A percentile compares a stretch with the other conserved stretches of the same genome.
Evolutionary conservation across 2,797 vertebrate species (phyloP).

Genomic region (Lemur catta): DNA sequence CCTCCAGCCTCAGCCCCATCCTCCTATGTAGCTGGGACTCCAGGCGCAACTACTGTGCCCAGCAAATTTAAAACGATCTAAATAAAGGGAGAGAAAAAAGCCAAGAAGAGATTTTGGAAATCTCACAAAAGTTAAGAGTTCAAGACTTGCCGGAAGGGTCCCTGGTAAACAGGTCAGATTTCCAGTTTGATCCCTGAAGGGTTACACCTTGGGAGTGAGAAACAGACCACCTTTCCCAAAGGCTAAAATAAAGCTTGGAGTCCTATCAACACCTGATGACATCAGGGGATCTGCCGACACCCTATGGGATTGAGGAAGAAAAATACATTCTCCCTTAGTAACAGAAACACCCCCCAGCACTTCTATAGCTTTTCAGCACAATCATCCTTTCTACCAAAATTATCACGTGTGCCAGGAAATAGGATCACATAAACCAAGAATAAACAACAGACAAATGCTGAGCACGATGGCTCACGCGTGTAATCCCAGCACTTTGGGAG

Average conservation of each 20-base stretch:
- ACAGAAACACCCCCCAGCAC: background rate
- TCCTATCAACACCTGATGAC: fast-evolving
- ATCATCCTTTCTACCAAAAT: background rate
- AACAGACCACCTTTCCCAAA: background rate
- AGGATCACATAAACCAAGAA: background rate
- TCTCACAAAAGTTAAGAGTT: background rate
- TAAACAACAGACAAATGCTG: background rate
- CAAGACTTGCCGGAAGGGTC: too few species aligned
- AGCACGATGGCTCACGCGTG: fast-evolving
- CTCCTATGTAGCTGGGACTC: too few species aligned
- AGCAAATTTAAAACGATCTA: too few species aligned
- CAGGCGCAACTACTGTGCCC: too few species aligned
- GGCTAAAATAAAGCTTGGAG: background rate
- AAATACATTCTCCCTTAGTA: background rate
- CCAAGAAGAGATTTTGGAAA: background rate
- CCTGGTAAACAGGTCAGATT: background rate
- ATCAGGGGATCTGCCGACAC: too few species aligned
- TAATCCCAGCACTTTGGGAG: background rate
- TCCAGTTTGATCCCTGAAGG: background rate
- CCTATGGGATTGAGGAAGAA: background rate
- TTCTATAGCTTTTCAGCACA: background rate
- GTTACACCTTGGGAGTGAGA: background rate
- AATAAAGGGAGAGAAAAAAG: too few species aligned
- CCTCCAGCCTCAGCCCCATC: too few species aligned
- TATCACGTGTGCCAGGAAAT: background rate